These are phyloP conservation scores for Slavum lentiscoides DNA, from an alignment of 2,888 invertebrate genomes.

Conservation along the genomic window DNA sequence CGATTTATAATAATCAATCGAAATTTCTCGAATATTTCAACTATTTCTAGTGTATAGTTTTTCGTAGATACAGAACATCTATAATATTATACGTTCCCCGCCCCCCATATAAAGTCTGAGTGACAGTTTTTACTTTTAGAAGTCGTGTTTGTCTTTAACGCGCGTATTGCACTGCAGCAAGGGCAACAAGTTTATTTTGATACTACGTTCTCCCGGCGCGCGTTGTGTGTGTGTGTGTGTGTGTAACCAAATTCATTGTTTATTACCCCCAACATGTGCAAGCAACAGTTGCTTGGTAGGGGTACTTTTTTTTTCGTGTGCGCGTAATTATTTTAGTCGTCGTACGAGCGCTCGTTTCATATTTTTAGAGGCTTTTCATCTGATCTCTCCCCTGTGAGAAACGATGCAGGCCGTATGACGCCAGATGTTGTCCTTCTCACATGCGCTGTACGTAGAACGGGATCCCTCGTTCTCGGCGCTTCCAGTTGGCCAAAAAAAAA, in stretches of 20 bases:
- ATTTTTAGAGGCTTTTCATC: conserved; percentile 40
- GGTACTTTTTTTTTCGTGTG: conserved; percentile 51
- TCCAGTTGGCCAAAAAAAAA: conserved; percentile 43
- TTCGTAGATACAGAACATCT: neutral
- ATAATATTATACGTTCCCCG: neutral
- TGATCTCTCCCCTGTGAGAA: conserved; percentile 50
- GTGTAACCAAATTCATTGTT: conserved; percentile 44
- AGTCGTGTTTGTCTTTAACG: conserved; percentile 20
- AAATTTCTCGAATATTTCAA: neutral
- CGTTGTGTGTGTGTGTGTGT: neutral
- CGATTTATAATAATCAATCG: neutral
- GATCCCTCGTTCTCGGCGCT: conserved; percentile 19
- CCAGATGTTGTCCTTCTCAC: conserved; percentile 49
- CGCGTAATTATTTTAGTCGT: conserved; percentile 45
- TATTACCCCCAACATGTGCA: conserved; percentile 37
- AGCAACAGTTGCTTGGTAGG: conserved; percentile 53
- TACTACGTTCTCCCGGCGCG: conserved; percentile 30
- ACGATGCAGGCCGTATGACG: conserved; percentile 32
- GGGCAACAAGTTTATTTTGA: conserved; percentile 52
- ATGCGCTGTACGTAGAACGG: neutral
- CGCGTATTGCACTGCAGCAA: neutral
- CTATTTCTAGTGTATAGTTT: neutral
- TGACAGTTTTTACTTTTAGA: neutral
- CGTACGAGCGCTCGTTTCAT: conserved; percentile 6
- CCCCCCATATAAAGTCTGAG: neutral